Percentiles rank a stretch among this genome's conserved stretches.
Evolutionary conservation across 2,797 vertebrate genomes (phyloP).

Genomic region (Karalla daura): DNA sequence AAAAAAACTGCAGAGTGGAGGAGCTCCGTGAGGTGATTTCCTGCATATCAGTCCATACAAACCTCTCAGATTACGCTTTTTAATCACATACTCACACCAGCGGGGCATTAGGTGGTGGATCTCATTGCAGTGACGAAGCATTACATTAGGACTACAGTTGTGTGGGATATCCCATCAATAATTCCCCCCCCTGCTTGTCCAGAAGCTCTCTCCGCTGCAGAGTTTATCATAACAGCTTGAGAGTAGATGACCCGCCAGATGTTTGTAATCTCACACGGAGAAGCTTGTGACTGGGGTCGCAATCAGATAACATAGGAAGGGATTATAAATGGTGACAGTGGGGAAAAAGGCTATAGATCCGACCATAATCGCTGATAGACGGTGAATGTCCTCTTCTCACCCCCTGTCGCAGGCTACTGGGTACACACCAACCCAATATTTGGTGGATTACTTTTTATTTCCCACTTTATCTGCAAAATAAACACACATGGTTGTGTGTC

Average conservation of each 20-base stretch:
- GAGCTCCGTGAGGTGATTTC: constrained; percentile 55
- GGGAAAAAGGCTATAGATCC: constrained; percentile 57
- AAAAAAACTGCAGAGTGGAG: constrained; percentile 37
- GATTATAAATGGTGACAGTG: constrained; percentile 74
- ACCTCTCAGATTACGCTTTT: constrained; percentile 73
- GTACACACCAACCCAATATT: neutral
- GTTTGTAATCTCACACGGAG: constrained; percentile 81
- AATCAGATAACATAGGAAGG: constrained; percentile 74
- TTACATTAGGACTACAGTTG: constrained; percentile 51
- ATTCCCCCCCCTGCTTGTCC: constrained; percentile 43
- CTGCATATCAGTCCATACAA: constrained; percentile 59
- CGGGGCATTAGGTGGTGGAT: constrained; percentile 60
- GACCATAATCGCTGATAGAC: constrained; percentile 50
- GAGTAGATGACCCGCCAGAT: constrained; percentile 79
- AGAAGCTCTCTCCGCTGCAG: constrained; percentile 40
- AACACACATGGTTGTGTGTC: constrained; percentile 2
- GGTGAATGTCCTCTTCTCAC: constrained; percentile 40
- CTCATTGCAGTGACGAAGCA: constrained; percentile 71
- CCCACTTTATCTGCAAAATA: neutral
- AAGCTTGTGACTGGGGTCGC: constrained; percentile 63
- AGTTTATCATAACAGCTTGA: constrained; percentile 77
- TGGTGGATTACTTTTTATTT: constrained; percentile 16
- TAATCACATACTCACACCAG: constrained; percentile 74
- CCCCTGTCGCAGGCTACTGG: neutral
- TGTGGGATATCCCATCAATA: constrained; percentile 58